Base-by-base conservation (phyloP, 1,140 invertebrate species). In the Drosophila aff. region DNA sequence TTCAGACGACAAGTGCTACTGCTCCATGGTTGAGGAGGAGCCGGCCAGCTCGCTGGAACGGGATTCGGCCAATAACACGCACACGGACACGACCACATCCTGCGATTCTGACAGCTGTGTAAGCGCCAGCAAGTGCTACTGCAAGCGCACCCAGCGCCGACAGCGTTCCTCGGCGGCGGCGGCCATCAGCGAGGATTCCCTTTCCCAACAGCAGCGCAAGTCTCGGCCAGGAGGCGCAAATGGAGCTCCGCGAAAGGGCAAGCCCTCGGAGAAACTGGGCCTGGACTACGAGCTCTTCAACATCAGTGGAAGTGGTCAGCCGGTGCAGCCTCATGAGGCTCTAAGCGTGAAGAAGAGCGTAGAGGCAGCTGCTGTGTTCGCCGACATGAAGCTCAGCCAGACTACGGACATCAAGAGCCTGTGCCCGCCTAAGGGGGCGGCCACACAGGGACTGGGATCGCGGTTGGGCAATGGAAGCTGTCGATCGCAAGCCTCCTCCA, bases 111-210 rank as follows among this genome's bases (percentile, higher is more conserved):
- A 98, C 82, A 97, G 96, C 78, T 98, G 97, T 91, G 95, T 96
- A 0, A 97, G 97, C 64, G 97, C 96, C 89, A 97, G 97, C 86
- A 97, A 97, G 91, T 98, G 97, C 89, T 98, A 98, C 87, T 98
- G 97, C 92, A 93, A 94, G 10, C 93, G 94, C 3, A 93, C 93
- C 3, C 93, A 93, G 66, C 77, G 71, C 4, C 59, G 91, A 9
- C 76, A 66, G 76, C 57, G 84, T 3, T 61, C 72, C 52, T 38
- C 69, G 41, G 59, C 64, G 4, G 68, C 64, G 18, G 65, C 66
- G 15, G 64, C 67, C 33, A 60, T 81, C 21, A 82, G 82, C 38
- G 82, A 91, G 65, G 83, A 91, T 21, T 81, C 81, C 0, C 68
- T 79, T 5, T 79, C 74, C 59, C 65, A 92, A 85, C 63, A 92